These are phyloP conservation scores for Cinclus mexicanus DNA, from an alignment of 2,113 vertebrate species.

Conservation along the genomic window DNA sequence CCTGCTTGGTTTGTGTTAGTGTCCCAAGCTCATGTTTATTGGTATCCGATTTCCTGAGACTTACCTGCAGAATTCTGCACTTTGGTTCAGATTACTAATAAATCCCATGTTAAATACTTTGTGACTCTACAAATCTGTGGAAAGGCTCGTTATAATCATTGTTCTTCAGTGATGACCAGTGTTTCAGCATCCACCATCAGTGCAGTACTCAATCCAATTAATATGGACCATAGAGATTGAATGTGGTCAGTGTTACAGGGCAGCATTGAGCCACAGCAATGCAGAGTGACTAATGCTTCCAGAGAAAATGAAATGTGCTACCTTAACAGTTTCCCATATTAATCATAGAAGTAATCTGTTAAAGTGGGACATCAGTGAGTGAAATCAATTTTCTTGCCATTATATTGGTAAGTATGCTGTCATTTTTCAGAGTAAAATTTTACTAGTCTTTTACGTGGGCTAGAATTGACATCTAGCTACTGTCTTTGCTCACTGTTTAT, in stretches of 20 bases:
- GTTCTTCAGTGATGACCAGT: not conserved
- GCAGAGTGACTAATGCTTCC: not conserved
- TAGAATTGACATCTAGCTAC: not conserved
- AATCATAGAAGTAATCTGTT: not conserved
- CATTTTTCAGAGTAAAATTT: not conserved
- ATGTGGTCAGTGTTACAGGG: not conserved
- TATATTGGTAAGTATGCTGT: not conserved
- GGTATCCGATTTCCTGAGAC: not conserved
- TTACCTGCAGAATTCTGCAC: not conserved
- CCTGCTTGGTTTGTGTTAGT: not conserved
- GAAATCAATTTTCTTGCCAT: not conserved
- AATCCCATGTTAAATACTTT: not conserved
- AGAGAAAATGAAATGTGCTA: not conserved
- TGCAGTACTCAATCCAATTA: not conserved
- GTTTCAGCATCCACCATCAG: not conserved
- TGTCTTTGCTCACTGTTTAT: not conserved
- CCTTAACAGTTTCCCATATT: not conserved
- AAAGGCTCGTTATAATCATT: not conserved
- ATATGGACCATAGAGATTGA: not conserved
- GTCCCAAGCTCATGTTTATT: not conserved
- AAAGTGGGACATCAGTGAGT: not conserved
- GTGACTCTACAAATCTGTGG: not conserved
- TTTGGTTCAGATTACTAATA: not conserved
- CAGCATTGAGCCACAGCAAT: not conserved
- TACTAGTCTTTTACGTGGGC: not conserved